These are phyloP conservation scores for Pantherophis alleghaniensis DNA, from an alignment of 2,797 vertebrate species.

Conservation along the genomic window DNA sequence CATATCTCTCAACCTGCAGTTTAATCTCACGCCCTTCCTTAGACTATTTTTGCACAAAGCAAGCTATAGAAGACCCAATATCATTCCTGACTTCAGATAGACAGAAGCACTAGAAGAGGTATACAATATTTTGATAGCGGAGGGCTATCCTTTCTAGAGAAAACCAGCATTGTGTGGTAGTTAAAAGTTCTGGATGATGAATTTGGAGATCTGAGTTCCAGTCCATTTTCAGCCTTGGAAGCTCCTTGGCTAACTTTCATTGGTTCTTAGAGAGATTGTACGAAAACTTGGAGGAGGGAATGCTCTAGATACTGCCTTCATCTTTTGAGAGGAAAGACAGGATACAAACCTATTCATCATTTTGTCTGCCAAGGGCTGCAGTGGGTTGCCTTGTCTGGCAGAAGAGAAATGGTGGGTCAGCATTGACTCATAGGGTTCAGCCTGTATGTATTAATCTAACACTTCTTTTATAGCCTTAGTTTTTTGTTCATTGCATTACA, in stretches of 20 bases:
- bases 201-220: not conserved
- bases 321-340: not conserved
- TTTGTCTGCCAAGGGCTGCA: not conserved
- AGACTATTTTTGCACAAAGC: not conserved
- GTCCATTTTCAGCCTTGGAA: not conserved
- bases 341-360: not conserved
- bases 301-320: not conserved
- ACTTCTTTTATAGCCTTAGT: not conserved
- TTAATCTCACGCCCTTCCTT: not conserved
- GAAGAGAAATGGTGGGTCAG: not conserved
- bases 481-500: not conserved
- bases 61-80: no score
- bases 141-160: not conserved
- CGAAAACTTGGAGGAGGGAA: not conserved
- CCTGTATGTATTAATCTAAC: no score
- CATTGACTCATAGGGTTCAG: not conserved
- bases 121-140: not conserved
- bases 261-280: not conserved
- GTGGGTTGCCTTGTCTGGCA: not conserved
- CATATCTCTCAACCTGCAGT: not conserved
- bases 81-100: not conserved
- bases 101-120: not conserved
- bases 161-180: not conserved
- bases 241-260: not conserved
- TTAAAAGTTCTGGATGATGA: not conserved